A percentile compares a stretch with the other conserved stretches of the same genome.
These are phyloP conservation scores for Zygaena filipendulae DNA, from an alignment of 2,888 invertebrate species.

Conservation along the genomic window DNA sequence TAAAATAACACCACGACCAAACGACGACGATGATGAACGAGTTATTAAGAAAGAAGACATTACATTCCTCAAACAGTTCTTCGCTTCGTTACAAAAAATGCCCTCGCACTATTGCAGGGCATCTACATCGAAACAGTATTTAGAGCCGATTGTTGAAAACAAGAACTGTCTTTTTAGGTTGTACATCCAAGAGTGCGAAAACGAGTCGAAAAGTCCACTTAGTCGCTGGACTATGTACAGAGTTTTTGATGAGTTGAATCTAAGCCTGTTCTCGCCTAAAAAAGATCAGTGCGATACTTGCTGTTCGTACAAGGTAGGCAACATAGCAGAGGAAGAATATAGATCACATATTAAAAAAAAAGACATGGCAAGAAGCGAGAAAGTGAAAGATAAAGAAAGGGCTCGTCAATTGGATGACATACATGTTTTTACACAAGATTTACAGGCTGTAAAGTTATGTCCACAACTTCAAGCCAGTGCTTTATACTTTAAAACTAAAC, in stretches of 20 bases:
- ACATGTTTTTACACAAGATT: too few species aligned
- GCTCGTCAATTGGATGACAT: too few species aligned
- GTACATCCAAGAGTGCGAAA: background rate
- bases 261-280: too few species aligned
- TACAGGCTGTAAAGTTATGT: too few species aligned
- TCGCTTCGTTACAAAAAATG: conserved; percentile 11
- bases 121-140: conserved; percentile 14
- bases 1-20: background rate
- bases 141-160: conserved; percentile 11
- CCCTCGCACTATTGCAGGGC: conserved; percentile 18
- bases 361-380: conserved; percentile 14
- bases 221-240: conserved; percentile 9
- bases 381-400: conserved; percentile 14
- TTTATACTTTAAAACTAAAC: too few species aligned
- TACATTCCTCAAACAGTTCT: background rate
- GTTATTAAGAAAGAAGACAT: background rate
- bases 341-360: conserved; percentile 7
- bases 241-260: too few species aligned
- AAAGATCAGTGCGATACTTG: conserved; percentile 13
- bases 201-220: background rate
- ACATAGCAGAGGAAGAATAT: background rate
- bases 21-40: background rate
- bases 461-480: too few species aligned
- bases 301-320: conserved; percentile 13
- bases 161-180: background rate